A percentile compares a stretch with the other conserved stretches of the same genome.
Conservation (phyloP, 2,113 vertebrate genomes). For the Alligator mississippiensis region DNA sequence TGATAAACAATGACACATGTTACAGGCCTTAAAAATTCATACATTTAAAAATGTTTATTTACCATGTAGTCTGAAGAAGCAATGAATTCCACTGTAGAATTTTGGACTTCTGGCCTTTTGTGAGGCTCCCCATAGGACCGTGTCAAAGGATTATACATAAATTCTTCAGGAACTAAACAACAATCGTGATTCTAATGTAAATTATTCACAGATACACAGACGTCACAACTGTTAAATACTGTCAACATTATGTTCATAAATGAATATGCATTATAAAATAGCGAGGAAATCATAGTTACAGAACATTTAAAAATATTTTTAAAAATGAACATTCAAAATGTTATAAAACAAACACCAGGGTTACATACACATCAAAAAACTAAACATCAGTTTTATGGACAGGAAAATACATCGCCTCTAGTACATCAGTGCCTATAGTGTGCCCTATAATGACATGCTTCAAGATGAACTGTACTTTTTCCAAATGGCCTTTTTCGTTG, state of each 20-base stretch:
- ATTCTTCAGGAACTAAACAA: constrained; percentile 93
- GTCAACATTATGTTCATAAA: not conserved
- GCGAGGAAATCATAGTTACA: not conserved
- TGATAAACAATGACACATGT: not conserved
- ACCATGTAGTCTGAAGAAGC: constrained; percentile 99
- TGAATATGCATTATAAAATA: not conserved
- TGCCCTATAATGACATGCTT: not conserved
- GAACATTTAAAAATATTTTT: not conserved
- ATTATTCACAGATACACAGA: not conserved
- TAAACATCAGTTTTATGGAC: not conserved
- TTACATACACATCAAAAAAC: not conserved
- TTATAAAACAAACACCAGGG: not conserved
- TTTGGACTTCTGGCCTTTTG: constrained; percentile 96
- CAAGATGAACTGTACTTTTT: not conserved
- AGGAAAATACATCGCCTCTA: not conserved
- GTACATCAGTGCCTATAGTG: not conserved
- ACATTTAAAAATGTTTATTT: constrained; percentile 18
- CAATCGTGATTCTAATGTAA: not conserved
- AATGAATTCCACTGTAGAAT: constrained; percentile 97
- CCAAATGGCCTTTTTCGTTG: not conserved
- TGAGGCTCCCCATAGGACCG: constrained; percentile 96
- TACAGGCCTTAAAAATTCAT: not conserved
- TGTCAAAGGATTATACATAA: constrained; percentile 98
- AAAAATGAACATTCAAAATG: not conserved
- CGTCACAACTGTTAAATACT: not conserved